These are phyloP conservation scores for Bombus picipes DNA, from an alignment of 1,140 invertebrate species.

Conservation along the genomic window DNA sequence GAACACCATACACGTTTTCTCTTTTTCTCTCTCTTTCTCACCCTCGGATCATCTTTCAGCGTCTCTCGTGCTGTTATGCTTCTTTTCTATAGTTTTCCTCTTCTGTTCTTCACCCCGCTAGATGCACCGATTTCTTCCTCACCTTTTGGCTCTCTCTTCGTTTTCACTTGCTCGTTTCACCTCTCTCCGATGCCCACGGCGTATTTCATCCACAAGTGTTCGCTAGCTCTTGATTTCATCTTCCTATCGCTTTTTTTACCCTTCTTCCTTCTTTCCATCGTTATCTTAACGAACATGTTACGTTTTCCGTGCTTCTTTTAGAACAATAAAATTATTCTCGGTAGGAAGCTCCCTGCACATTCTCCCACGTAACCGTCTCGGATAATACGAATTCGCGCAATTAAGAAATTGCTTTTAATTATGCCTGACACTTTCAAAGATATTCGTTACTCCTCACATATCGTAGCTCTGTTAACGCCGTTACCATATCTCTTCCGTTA, in stretches of 20 bases:
- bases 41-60: not conserved
- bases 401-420: slow-evolving; percentile 24
- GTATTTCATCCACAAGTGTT: not conserved
- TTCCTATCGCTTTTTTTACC: not conserved
- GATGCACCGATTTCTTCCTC: not conserved
- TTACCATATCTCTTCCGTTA: not conserved
- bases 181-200: no score
- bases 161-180: no score
- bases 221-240: not conserved
- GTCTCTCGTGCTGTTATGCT: not conserved
- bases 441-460: no score
- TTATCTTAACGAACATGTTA: no score
- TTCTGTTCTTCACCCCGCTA: not conserved
- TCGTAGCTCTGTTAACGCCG: not conserved
- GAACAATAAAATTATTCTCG: not conserved
- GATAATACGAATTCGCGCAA: slow-evolving; percentile 6
- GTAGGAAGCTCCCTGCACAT: not conserved
- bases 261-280: not conserved
- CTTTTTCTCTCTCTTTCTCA: not conserved
- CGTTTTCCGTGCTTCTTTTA: not conserved
- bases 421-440: not conserved
- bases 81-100: not conserved
- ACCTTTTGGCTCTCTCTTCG: not conserved
- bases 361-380: not conserved
- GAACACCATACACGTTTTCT: not conserved